A percentile compares a stretch with the other conserved stretches of the same genome.
These are phyloP conservation scores for Saimiri boliviensis DNA, from an alignment of 2,113 vertebrate species.

Conservation along the genomic window DNA sequence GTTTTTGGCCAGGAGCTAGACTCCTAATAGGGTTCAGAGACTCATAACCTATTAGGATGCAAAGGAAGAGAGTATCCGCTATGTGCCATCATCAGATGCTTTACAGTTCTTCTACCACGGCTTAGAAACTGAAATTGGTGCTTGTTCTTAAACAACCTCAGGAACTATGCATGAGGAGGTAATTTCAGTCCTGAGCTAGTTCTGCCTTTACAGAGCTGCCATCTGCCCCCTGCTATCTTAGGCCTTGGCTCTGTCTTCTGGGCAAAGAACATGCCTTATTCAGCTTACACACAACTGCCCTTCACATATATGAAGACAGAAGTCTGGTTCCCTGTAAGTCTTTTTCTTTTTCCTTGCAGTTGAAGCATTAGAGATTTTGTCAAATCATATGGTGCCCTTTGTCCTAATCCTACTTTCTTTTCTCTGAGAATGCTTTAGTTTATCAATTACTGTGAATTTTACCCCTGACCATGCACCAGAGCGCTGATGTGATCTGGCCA, in stretches of 20 bases:
- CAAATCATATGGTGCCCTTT: background rate
- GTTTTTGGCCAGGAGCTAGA: background rate
- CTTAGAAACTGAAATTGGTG: background rate
- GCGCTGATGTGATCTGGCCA: background rate
- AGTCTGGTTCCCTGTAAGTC: too few relatives aligned
- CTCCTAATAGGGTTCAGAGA: background rate
- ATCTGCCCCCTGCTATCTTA: background rate
- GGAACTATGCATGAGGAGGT: background rate
- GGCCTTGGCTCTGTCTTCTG: background rate
- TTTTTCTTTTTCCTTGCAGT: background rate
- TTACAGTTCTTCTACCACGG: background rate
- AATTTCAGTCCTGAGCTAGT: background rate
- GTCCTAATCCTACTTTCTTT: background rate
- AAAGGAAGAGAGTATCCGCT: background rate
- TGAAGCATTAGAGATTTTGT: background rate
- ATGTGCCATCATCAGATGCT: background rate
- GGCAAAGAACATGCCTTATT: background rate
- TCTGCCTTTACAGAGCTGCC: background rate
- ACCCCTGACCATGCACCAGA: background rate
- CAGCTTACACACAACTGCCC: background rate
- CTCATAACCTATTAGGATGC: background rate
- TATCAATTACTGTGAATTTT: background rate
- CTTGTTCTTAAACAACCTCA: background rate
- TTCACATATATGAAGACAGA: background rate
- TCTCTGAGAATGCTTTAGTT: constrained; percentile 34